Percentiles rank a stretch among this genome's conserved stretches.
Conservation (phyloP, 2,113 vertebrate species). For the Mustelus asterias region DNA sequence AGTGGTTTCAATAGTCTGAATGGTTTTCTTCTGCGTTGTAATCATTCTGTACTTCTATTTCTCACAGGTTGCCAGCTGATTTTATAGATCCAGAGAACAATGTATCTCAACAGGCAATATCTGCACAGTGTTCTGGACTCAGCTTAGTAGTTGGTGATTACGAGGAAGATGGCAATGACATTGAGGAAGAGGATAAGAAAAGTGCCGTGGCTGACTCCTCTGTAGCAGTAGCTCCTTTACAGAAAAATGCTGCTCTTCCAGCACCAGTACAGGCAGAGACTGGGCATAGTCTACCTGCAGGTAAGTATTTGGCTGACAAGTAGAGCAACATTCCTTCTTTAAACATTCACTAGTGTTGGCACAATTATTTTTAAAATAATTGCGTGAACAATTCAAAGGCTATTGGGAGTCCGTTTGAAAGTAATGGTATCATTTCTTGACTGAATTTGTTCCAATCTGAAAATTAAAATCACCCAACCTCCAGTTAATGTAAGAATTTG, state of each 20-base stretch:
- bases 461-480: neutral
- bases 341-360: neutral
- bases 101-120: neutral
- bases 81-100: conserved; percentile 53
- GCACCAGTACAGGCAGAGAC: conserved; percentile 42
- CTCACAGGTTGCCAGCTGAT: conserved; percentile 53
- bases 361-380: neutral
- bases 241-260: conserved; percentile 45
- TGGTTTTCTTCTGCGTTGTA: neutral
- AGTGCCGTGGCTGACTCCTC: conserved; percentile 39
- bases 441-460: neutral
- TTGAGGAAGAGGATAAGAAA: conserved; percentile 41
- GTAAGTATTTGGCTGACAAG: conserved; percentile 34
- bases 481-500: neutral
- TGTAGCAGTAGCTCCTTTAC: neutral
- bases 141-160: conserved; percentile 66
- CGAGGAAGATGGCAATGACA: conserved; percentile 55
- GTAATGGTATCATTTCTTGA: neutral
- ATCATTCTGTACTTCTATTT: neutral
- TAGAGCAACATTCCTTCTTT: neutral
- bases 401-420: neutral
- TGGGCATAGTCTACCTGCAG: conserved; percentile 48
- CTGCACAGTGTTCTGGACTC: conserved; percentile 50
- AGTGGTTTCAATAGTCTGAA: neutral
- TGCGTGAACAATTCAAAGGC: neutral